These are phyloP conservation scores for Otolemur crassicaudatus DNA, from an alignment of 2,797 vertebrate species.

Conservation along the genomic window DNA sequence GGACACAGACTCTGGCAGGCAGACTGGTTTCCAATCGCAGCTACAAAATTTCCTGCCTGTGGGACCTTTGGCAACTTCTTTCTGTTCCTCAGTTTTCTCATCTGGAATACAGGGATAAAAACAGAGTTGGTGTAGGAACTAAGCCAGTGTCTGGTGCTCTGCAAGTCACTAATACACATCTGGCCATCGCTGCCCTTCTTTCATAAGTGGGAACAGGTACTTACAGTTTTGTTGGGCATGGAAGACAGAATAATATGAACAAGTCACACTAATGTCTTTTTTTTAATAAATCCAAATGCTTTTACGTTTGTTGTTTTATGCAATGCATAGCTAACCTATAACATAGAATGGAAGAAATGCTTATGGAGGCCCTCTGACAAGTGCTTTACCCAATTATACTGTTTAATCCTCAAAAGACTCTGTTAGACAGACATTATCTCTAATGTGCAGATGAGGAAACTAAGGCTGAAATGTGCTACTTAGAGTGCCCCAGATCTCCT, in stretches of 20 bases:
- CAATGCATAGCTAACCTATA: neutral
- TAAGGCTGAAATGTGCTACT: neutral
- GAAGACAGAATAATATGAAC: neutral
- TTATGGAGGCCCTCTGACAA: neutral
- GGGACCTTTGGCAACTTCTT: no score
- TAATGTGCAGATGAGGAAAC: slow-evolving; percentile 16
- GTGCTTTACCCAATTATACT: neutral
- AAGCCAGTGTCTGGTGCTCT: neutral
- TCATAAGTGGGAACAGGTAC: neutral
- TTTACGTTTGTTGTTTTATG: neutral
- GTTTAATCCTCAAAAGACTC: no score
- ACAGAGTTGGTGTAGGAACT: neutral
- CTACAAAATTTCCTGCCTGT: no score
- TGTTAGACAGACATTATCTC: neutral
- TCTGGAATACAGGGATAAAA: neutral
- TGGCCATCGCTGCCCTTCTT: neutral
- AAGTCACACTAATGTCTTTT: neutral
- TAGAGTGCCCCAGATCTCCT: neutral
- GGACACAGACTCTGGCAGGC: no score
- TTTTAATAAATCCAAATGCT: neutral
- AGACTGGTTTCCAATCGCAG: no score
- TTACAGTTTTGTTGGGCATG: neutral
- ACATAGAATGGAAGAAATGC: neutral
- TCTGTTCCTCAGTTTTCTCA: no score
- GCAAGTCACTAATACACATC: neutral